Base-by-base conservation (phyloP, 2,888 invertebrate genomes). In the Lagria hirta region DNA sequence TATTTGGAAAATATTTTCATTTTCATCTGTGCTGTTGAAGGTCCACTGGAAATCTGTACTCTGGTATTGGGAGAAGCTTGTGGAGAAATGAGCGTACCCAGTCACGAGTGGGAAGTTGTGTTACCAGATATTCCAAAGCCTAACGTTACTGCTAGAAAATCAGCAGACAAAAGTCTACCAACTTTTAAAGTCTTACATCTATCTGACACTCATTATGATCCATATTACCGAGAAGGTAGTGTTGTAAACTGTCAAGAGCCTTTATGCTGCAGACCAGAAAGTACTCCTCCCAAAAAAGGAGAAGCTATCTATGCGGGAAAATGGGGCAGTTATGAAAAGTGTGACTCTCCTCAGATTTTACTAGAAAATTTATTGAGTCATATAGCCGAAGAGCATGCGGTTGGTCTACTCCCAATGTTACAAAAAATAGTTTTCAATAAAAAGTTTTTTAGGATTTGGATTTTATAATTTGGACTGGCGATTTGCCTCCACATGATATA, bases 381-480 rank as follows among this genome's bases (percentile, higher is more conserved):
- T 61, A 92, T 94, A 51, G 81, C 84, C 2, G 80, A 84, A 45
- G 84, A 86, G 20, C 93, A 93, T 73, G 81, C 86, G 41, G 88
- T 88, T 71, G 73, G 73, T n/a, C n/a, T n/a, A n/a, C n/a, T n/a
- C n/a, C n/a, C n/a, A n/a, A n/a, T n/a, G n/a, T n/a, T n/a, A n/a
- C n/a, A n/a, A n/a, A n/a, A n/a, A n/a, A n/a, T n/a, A n/a, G n/a
- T n/a, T 7, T 26, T 5, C 11, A 29, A 6, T 30, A 10, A 20
- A 14, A 6, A 17, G 8, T 35, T 32, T 59, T 76, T 33, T 66
- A 88, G 86, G 92, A 92, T 64, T 88, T 93, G 49, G 92, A 93
- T 70, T 92, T 91, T 64, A 91, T 98, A 48, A 74, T 95, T 30
- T 95, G 96, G 92, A 96, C 96, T 0, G 97, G 97, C 2, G 98